phyloP scores from a whole-genome alignment of 2,888 invertebrate species.

The Eristalis arbustorum region DNA sequence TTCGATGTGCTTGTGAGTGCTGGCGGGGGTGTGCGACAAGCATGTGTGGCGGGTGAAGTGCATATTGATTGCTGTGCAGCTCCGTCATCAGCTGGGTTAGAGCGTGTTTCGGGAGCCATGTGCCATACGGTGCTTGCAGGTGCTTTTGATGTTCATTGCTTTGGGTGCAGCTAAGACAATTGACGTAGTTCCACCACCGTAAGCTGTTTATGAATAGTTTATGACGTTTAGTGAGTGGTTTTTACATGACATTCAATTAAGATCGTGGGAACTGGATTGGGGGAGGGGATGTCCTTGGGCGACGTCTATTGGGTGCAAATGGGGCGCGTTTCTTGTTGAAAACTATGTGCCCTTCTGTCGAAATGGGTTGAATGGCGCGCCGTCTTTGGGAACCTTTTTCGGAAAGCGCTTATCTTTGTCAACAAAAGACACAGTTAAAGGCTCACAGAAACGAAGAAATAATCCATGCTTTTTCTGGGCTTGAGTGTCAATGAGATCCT shows the following conservation, averaged over 20 bases:
- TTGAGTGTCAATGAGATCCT: too few species aligned
- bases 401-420: too few species aligned
- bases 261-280: neutral
- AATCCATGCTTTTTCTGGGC: too few species aligned
- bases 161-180: conserved; percentile 6
- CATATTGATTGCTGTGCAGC: conserved; percentile 15
- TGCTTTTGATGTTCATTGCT: neutral
- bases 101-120: neutral
- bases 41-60: conserved; percentile 13
- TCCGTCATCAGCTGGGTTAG: neutral
- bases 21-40: conserved; percentile 16
- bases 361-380: too few species aligned
- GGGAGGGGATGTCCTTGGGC: too few species aligned
- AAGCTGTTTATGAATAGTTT: conserved; percentile 5
- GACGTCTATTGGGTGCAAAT: too few species aligned
- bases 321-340: too few species aligned
- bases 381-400: too few species aligned
- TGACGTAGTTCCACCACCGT: neutral
- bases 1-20: conserved; percentile 3
- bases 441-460: too few species aligned
- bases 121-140: neutral
- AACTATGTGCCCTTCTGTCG: too few species aligned
- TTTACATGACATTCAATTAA: neutral
- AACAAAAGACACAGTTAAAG: too few species aligned
- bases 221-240: neutral